Conservation (phyloP, 2,888 invertebrate species). For the Aquatica leii region DNA sequence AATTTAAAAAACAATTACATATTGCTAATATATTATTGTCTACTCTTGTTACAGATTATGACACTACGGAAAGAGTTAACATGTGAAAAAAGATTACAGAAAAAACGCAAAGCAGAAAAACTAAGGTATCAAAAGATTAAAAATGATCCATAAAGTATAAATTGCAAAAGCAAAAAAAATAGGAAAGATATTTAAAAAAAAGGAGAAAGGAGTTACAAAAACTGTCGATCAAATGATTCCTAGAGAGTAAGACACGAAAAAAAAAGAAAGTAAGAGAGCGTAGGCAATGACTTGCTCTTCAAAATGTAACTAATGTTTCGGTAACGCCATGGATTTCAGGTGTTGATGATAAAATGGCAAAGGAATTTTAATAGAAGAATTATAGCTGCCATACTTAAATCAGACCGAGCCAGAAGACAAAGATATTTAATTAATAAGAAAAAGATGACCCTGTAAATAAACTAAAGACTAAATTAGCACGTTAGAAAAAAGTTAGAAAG, state of each 20-base stretch:
- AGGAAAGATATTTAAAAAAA: slow-evolving; percentile 5
- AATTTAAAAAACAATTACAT: no score
- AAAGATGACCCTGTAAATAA: neutral
- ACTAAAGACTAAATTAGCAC: slow-evolving; percentile 1
- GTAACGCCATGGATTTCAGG: neutral
- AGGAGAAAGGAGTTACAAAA: neutral
- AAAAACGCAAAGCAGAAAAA: no score
- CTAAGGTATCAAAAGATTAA: no score
- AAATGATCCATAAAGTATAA: neutral
- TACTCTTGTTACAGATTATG: no score
- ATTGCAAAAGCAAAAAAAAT: neutral
- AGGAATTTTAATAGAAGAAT: neutral
- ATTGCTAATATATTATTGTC: no score
- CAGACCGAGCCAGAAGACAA: neutral
- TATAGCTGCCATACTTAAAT: slow-evolving; percentile 1
- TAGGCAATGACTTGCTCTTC: slow-evolving; percentile 2
- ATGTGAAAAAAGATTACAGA: no score
- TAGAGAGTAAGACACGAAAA: no score
- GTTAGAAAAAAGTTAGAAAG: slow-evolving; percentile 5
- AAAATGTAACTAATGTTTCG: neutral
- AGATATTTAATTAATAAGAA: slow-evolving; percentile 4
- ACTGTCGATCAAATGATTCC: slow-evolving; percentile 1
- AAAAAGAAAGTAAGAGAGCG: neutral
- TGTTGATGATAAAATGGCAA: neutral
- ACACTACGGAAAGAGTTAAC: no score